Evolutionary conservation across 2,113 vertebrate genomes (phyloP), one percentile per base, ranked within the genome.

Genomic region (Mirounga angustirostris): DNA sequence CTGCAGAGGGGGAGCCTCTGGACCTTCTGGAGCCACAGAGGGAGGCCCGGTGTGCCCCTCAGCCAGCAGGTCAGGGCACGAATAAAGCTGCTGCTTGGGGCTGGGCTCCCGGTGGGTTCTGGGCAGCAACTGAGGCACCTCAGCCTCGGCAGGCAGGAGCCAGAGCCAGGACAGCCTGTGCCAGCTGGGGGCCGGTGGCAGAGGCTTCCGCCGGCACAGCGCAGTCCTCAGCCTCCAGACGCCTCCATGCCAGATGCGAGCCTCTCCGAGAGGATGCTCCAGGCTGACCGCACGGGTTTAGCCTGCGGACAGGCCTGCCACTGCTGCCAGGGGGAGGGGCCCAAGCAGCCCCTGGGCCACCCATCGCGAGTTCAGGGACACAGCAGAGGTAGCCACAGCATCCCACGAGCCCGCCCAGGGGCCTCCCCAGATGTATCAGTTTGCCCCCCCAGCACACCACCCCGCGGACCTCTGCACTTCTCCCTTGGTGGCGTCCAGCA

Each of bases 401-500:
- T 43, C 43, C 76, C 7, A 1, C 0, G 3, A 21, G n/a, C 14
- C 40, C 5, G 1, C 26, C 26, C 15, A 73, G 79, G 52, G 50
- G 33, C 24, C 52, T 74, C 80, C 56, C 69, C 52, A 43, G 69
- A 59, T 7, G 19, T 1, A 24, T 4, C 10, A 46, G 50, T 36
- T 63, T 16, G n/a, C 58, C 22, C n/a, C 28, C 21, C 40, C 40
- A 43, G 40, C 40, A 6, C 1, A 0, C 91, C 78, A 63, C 5
- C 54, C 19, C 2, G 2, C 99, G 63, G 69, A 99, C 99, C 99
- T 99, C 98, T 99, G 99, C 7, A 99, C 99, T 67, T 99, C 99
- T 43, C 99, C 99, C 98, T 99, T 99, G 9, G 99, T 99, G 97
- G 99, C 99, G 43, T 99, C 99, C 98, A 99, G 98, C 99, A 99